phyloP scores from a whole-genome alignment of 1,140 invertebrate species.

The Lasioglossum albipes region DNA sequence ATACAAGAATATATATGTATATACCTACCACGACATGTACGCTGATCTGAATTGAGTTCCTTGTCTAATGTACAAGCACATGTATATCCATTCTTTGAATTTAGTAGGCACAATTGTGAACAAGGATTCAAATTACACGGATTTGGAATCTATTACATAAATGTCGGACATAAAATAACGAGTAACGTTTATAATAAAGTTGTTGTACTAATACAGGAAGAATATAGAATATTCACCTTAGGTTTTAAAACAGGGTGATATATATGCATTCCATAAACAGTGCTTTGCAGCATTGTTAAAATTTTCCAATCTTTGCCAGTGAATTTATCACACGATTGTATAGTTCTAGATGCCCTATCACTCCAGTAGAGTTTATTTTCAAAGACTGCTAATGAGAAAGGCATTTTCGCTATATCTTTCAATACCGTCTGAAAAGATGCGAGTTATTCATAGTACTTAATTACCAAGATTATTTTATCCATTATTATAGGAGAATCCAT shows the following conservation, averaged over 20 bases:
- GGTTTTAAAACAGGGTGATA: slow-evolving; percentile 84
- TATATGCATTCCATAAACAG: slow-evolving; percentile 84
- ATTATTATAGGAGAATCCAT: slow-evolving; percentile 27
- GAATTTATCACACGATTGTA: slow-evolving; percentile 86
- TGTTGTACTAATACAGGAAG: not conserved
- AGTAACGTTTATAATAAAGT: not conserved
- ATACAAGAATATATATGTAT: too few relatives aligned
- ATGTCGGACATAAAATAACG: not conserved
- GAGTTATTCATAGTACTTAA: not conserved
- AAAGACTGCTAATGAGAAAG: slow-evolving; percentile 91
- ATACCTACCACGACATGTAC: slow-evolving; percentile 79
- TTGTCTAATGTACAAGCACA: slow-evolving; percentile 91
- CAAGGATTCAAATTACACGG: slow-evolving; percentile 86
- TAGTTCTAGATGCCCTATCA: slow-evolving; percentile 85
- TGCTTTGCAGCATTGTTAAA: slow-evolving; percentile 78
- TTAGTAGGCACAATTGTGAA: slow-evolving; percentile 90
- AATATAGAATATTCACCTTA: slow-evolving; percentile 44
- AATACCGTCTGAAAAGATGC: slow-evolving; percentile 77
- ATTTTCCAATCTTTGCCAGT: slow-evolving; percentile 82
- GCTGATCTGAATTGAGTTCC: slow-evolving; percentile 78
- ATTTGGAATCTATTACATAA: slow-evolving; percentile 79
- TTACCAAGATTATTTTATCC: not conserved
- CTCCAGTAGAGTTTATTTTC: slow-evolving; percentile 94
- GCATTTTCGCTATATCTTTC: slow-evolving; percentile 84
- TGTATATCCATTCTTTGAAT: slow-evolving; percentile 81